Evolutionary conservation across 1,140 invertebrate genomes (phyloP).

Genomic region (Pinna nobilis): DNA sequence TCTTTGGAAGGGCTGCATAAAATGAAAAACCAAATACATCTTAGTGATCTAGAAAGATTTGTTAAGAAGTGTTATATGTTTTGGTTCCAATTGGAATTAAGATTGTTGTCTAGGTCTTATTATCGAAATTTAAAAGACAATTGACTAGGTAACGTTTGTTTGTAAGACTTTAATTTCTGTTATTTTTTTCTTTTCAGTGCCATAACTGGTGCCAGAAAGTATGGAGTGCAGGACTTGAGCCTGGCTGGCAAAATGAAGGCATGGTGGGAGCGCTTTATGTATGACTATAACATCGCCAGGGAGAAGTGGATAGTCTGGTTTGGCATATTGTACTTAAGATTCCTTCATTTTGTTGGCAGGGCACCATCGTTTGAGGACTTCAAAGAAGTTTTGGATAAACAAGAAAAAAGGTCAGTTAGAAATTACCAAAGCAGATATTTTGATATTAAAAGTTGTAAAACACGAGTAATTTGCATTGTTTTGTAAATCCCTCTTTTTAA

Average conservation of each 20-base stretch:
- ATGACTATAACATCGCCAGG: slow-evolving; percentile 45
- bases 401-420: slow-evolving; percentile 44
- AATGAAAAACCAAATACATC: no score
- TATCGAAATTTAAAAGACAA: neutral
- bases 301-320: slow-evolving; percentile 46
- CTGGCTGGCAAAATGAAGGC: slow-evolving; percentile 26
- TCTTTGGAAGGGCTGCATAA: neutral
- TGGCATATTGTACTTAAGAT: slow-evolving; percentile 39
- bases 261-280: slow-evolving; percentile 45
- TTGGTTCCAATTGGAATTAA: neutral
- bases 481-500: no score
- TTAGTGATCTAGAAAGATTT: no score
- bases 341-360: slow-evolving; percentile 54
- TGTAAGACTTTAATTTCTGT: neutral
- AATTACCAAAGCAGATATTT: neutral
- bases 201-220: slow-evolving; percentile 43
- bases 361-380: slow-evolving; percentile 48
- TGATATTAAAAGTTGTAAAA: no score
- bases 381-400: slow-evolving; percentile 35
- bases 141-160: neutral
- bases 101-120: neutral
- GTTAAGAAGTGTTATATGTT: neutral
- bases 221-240: slow-evolving; percentile 20
- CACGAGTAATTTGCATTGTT: neutral
- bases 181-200: slow-evolving; percentile 45